Evolutionary conservation across 2,113 vertebrate genomes (phyloP).

Genomic region (Spea bombifrons): DNA sequence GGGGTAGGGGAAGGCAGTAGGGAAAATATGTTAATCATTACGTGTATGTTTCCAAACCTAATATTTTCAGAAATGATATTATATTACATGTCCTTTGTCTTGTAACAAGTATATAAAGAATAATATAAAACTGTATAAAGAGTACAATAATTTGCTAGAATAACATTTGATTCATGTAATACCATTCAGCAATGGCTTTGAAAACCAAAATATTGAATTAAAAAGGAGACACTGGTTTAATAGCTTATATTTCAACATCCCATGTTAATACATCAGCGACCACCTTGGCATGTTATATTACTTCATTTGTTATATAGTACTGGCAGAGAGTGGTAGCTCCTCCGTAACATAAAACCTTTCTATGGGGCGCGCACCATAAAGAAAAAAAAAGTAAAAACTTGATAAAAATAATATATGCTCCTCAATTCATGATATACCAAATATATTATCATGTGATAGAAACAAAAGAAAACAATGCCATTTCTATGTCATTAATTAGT

Average conservation of each 20-base stretch:
- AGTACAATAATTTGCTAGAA: neutral
- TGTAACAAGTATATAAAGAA: neutral
- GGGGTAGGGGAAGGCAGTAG: neutral
- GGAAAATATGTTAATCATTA: conserved; percentile 53
- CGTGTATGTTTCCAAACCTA: conserved; percentile 44
- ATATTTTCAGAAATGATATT: neutral
- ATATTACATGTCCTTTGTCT: neutral
- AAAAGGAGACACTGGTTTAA: neutral
- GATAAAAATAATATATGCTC: too few species aligned
- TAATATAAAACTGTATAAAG: neutral
- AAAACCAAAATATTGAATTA: neutral
- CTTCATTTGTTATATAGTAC: too few species aligned
- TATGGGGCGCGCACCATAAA: too few species aligned
- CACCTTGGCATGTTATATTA: too few species aligned
- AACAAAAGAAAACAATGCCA: too few species aligned
- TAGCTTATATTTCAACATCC: neutral
- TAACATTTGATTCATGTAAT: neutral
- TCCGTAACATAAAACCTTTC: too few species aligned
- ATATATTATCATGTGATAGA: too few species aligned
- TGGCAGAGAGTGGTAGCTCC: too few species aligned
- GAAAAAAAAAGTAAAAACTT: too few species aligned
- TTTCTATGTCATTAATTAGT: too few species aligned
- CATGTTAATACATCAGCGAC: neutral
- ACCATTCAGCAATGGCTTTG: neutral
- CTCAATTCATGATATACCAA: too few species aligned